Evolutionary conservation across 2,797 vertebrate genomes (phyloP).

Genomic region (Lates japonicus): DNA sequence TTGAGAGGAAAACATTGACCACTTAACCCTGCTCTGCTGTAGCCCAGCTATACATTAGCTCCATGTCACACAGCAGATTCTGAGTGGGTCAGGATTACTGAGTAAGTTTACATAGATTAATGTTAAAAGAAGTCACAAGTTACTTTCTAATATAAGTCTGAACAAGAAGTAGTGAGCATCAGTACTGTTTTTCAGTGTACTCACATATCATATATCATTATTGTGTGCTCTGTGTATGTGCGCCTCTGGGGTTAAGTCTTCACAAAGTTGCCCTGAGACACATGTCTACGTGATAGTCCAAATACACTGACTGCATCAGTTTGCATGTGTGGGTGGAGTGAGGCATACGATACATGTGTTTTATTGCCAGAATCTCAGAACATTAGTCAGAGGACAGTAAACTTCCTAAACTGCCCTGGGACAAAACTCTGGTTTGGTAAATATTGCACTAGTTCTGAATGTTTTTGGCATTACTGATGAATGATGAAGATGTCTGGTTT

Average conservation of each 20-base stretch:
- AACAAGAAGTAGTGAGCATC: neutral
- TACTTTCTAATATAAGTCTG: neutral
- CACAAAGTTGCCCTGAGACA: neutral
- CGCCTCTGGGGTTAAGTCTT: neutral
- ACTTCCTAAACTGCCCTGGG: slow-evolving; percentile 31
- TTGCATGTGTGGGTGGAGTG: slow-evolving; percentile 37
- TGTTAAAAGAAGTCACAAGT: neutral
- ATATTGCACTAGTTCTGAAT: slow-evolving; percentile 37
- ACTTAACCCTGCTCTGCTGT: slow-evolving; percentile 66
- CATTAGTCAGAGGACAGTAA: slow-evolving; percentile 15
- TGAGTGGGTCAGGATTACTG: neutral
- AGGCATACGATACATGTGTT: slow-evolving; percentile 8
- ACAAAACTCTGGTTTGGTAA: slow-evolving; percentile 38
- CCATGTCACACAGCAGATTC: slow-evolving; percentile 27
- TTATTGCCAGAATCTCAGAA: slow-evolving; percentile 32
- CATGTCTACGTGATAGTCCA: neutral
- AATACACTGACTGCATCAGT: neutral
- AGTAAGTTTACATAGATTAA: neutral
- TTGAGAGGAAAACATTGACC: slow-evolving; percentile 68
- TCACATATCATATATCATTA: neutral
- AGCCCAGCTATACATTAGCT: slow-evolving; percentile 28
- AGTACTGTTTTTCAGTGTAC: neutral
- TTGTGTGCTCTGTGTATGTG: neutral
- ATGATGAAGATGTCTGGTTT: slow-evolving; percentile 52
- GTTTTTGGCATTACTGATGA: slow-evolving; percentile 20